phyloP scores from a whole-genome alignment of 2,888 invertebrate species.

The Limnephilus auricula region DNA sequence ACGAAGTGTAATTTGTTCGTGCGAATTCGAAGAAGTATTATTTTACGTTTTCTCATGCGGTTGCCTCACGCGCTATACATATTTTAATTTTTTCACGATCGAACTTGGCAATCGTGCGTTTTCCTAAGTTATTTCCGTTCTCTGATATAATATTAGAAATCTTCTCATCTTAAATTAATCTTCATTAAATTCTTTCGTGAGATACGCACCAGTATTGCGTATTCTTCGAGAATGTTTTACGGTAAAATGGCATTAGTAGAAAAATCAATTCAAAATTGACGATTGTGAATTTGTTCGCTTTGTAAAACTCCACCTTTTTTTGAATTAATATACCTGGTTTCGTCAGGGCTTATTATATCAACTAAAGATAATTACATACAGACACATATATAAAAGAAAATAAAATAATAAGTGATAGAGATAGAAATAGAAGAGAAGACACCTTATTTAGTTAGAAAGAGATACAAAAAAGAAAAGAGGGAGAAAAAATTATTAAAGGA shows the following conservation, averaged over 20 bases:
- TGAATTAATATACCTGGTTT: too few species aligned
- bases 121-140: slow-evolving; percentile 20
- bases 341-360: too few species aligned
- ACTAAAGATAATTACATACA: too few species aligned
- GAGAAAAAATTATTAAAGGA: too few species aligned
- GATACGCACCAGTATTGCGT: background rate
- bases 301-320: too few species aligned
- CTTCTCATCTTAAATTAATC: slow-evolving; percentile 31
- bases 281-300: background rate
- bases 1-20: background rate
- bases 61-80: background rate
- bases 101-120: slow-evolving; percentile 36
- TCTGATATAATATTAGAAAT: background rate
- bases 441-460: too few species aligned
- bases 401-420: too few species aligned
- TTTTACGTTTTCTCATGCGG: background rate
- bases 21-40: background rate
- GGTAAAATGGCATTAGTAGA: background rate
- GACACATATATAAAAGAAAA: too few species aligned
- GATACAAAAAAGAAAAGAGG: too few species aligned
- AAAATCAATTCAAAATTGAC: background rate
- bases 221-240: background rate
- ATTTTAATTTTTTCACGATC: slow-evolving; percentile 39
- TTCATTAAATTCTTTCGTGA: slow-evolving; percentile 24
- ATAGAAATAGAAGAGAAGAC: too few species aligned